Percentiles rank a stretch among this genome's conserved stretches.
phyloP scores from a whole-genome alignment of 2,888 invertebrate species.

The Lepidochitona cinerea region DNA sequence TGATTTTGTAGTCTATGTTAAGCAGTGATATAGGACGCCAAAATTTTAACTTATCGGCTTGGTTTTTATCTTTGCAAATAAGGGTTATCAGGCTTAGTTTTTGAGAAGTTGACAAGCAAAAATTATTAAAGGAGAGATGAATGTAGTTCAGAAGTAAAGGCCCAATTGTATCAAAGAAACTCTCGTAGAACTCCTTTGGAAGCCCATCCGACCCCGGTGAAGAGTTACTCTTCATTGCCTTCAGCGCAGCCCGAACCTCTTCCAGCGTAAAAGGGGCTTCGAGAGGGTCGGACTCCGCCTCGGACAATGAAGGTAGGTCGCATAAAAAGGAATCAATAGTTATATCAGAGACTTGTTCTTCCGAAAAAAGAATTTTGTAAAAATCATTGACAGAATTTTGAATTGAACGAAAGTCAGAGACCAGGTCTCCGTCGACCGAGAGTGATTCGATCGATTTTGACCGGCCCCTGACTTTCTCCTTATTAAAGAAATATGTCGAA shows the following conservation, averaged over 20 bases:
- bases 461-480: too few relatives aligned
- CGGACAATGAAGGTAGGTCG: constrained; percentile 1
- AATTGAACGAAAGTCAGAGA: too few relatives aligned
- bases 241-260: not conserved
- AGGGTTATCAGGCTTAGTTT: too few relatives aligned
- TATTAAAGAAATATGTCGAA: too few relatives aligned
- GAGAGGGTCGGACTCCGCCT: not conserved
- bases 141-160: not conserved
- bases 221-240: not conserved
- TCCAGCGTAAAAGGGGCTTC: not conserved
- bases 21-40: too few relatives aligned
- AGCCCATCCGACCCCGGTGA: constrained; percentile 13
- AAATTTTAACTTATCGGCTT: too few relatives aligned
- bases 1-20: too few relatives aligned
- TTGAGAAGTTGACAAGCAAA: not conserved
- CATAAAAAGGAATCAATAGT: not conserved
- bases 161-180: constrained; percentile 4
- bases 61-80: too few relatives aligned
- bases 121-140: constrained; percentile 1
- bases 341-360: not conserved
- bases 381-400: not conserved
- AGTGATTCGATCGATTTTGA: too few relatives aligned
- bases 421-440: too few relatives aligned
- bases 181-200: constrained; percentile 9
- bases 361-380: constrained; percentile 1